Evolutionary conservation across 1,140 invertebrate genomes (phyloP).

Genomic region (Notospermus geniculatus): DNA sequence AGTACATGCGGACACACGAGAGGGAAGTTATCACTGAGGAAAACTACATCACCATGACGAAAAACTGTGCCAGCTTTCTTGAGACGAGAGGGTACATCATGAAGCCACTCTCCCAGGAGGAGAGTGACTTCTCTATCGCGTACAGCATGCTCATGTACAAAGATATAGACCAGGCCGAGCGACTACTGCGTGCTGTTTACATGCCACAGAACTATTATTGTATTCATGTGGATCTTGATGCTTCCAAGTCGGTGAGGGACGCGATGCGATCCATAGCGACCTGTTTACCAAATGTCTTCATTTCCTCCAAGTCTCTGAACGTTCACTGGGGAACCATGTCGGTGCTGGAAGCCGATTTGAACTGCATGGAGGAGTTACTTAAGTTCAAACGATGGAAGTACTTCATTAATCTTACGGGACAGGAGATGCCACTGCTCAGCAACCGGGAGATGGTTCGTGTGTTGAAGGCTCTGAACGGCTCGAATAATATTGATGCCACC

Average conservation of each 20-base stretch:
- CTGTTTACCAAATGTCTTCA: slow-evolving; percentile 47
- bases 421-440: slow-evolving; percentile 22
- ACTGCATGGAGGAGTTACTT: slow-evolving; percentile 37
- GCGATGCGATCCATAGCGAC: slow-evolving; percentile 26
- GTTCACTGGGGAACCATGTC: slow-evolving; percentile 29
- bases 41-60: not conserved
- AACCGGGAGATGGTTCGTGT: slow-evolving; percentile 21
- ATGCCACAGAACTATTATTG: slow-evolving; percentile 46
- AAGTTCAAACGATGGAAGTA: slow-evolving; percentile 21
- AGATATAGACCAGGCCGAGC: slow-evolving; percentile 35
- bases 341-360: slow-evolving; percentile 34
- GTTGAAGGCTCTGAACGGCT: slow-evolving; percentile 25
- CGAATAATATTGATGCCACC: slow-evolving; percentile 21
- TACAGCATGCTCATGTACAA: slow-evolving; percentile 34
- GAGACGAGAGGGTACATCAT: slow-evolving; percentile 26
- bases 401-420: slow-evolving; percentile 25
- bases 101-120: slow-evolving; percentile 26
- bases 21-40: slow-evolving; percentile 10
- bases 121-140: slow-evolving; percentile 35
- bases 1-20: too few relatives aligned
- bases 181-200: slow-evolving; percentile 41
- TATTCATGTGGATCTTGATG: slow-evolving; percentile 42
- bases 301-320: slow-evolving; percentile 30
- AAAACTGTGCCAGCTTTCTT: slow-evolving; percentile 28
- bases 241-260: slow-evolving; percentile 23